Evolutionary conservation across 2,113 vertebrate species (phyloP), one percentile per base, ranked within the genome.

Genomic region (Phylloscopus trochiloides): DNA sequence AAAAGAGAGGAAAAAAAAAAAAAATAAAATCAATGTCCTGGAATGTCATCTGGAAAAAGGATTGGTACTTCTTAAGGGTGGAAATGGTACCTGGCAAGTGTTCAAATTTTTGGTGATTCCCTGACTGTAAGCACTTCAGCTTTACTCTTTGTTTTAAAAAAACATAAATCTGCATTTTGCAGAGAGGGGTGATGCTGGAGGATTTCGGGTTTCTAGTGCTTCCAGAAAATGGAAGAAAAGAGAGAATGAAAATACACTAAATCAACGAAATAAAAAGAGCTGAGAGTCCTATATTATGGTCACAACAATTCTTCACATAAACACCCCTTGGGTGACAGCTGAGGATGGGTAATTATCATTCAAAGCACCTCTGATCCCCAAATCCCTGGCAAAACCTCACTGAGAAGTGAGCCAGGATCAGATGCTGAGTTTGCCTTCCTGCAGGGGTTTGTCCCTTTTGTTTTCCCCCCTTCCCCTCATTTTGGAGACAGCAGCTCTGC

Each of bases 231-330:
- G 34, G 70, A 54, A 63, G 59, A 20, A 86, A 80, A 86, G 34
- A 63, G 20, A 71, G 50, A 82, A 82, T 28, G 50, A 83, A 75
- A 79, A 59, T 42, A 62, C 29, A 68, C 38, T 76, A 68, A 65
- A 85, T 81, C 57, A 78, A 78, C 10, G n/a, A 86, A 92, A 92
- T 86, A 94, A 95, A 84, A 94, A 47, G 32, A 90, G 18, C 34
- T 85, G 51, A 32, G 89, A 91, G 45, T 73, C 50, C 42, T 76
- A 1, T 36, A 14, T 82, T 67, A 62, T 58, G 62, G 50, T 68
- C 65, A 68, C 61, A 92, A 68, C 84, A 58, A 42, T 68, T 81
- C 58, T 59, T 82, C 86, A 65, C 51, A 51, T 25, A 54, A 88
- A 48, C 65, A 52, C 52, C n/a, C 67, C 52, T 77, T 31, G 43